Evolutionary conservation across 2,888 invertebrate species (phyloP).

Genomic region (Acleris sparsana): DNA sequence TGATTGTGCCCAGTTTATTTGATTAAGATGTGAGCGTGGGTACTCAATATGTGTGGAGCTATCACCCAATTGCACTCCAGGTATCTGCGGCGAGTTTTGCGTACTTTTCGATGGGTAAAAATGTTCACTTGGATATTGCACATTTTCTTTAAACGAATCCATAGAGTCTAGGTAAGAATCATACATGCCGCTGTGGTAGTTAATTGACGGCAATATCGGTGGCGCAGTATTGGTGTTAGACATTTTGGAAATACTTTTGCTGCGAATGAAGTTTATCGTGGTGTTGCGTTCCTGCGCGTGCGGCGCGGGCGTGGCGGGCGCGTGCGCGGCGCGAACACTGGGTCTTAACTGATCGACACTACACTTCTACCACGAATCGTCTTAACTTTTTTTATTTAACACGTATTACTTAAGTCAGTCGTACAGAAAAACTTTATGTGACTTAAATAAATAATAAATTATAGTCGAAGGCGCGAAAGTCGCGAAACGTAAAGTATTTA

Average conservation of each 20-base stretch:
- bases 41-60: constrained; percentile 79
- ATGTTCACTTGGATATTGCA: constrained; percentile 91
- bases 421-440: constrained; percentile 48
- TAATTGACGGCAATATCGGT: constrained; percentile 82
- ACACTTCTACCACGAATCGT: constrained; percentile 43
- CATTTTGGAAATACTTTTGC: constrained; percentile 76
- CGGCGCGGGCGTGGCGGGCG: constrained; percentile 57
- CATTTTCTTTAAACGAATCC: constrained; percentile 90
- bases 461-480: constrained; percentile 58
- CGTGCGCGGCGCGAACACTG: constrained; percentile 62
- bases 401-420: constrained; percentile 52
- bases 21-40: constrained; percentile 73
- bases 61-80: constrained; percentile 76
- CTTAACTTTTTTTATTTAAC: constrained; percentile 48
- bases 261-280: constrained; percentile 78
- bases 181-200: constrained; percentile 90
- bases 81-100: constrained; percentile 83
- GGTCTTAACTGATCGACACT: constrained; percentile 34
- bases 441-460: constrained; percentile 58
- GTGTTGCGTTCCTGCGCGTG: constrained; percentile 76
- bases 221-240: constrained; percentile 80
- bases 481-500: constrained; percentile 62
- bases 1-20: constrained; percentile 77
- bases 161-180: constrained; percentile 89
- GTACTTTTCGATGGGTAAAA: constrained; percentile 89